Percentiles rank a stretch among this genome's conserved stretches.
phyloP scores from a whole-genome alignment of 2,797 vertebrate species.

The Rhinogobio ventralis region DNA sequence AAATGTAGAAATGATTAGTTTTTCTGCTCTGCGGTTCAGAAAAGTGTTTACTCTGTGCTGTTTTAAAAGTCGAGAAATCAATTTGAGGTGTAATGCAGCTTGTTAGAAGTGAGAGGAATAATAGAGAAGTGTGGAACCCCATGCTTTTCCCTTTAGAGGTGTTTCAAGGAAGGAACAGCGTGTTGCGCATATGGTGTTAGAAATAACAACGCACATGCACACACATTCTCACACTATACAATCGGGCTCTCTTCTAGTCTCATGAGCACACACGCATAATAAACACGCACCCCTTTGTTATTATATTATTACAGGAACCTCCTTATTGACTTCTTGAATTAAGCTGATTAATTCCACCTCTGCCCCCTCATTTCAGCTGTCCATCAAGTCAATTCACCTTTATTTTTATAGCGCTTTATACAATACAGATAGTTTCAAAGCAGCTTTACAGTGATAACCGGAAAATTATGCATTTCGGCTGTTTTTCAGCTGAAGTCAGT shows the following conservation, averaged over 20 bases:
- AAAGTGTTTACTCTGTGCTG: conserved; percentile 59
- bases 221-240: conserved; percentile 9
- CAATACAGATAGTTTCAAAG: no score
- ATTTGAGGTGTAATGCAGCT: conserved; percentile 59
- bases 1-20: conserved; percentile 51
- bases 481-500: no score
- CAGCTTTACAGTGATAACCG: no score
- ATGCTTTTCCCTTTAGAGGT: conserved; percentile 25
- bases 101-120: conserved; percentile 46
- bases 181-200: background rate
- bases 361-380: conserved; percentile 32
- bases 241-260: background rate
- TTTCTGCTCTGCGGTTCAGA: conserved; percentile 35
- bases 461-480: no score
- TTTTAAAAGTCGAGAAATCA: conserved; percentile 58
- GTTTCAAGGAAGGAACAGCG: conserved; percentile 27
- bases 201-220: background rate
- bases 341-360: background rate
- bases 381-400: no score
- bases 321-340: conserved; percentile 1
- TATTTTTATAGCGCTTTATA: no score
- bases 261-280: no score
- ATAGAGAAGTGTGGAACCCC: conserved; percentile 40
- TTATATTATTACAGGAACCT: background rate
- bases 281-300: conserved; percentile 5